These are phyloP conservation scores for Furcifer pardalis DNA, from an alignment of 2,797 vertebrate species.

Conservation along the genomic window DNA sequence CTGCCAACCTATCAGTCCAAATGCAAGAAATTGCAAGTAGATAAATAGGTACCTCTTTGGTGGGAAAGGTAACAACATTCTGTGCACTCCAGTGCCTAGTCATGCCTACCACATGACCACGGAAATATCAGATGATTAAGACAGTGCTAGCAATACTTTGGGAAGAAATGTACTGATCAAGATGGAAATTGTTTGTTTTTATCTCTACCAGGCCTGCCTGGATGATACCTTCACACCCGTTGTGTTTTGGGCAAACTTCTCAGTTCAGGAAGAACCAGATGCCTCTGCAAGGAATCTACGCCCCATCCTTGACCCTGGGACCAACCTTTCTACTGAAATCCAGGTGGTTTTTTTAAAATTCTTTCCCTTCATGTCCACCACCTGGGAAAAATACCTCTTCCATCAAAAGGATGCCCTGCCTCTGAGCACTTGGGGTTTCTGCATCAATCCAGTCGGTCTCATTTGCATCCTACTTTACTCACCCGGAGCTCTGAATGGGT, in stretches of 20 bases:
- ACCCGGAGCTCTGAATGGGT: neutral
- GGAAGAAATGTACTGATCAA: neutral
- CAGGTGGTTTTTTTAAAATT: neutral
- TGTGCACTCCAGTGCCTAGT: too few species aligned
- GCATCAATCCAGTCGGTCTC: neutral
- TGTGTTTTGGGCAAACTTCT: constrained; percentile 75
- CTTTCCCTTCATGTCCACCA: neutral
- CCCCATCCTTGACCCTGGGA: constrained; percentile 67
- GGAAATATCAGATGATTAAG: too few species aligned
- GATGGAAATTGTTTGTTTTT: neutral
- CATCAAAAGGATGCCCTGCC: neutral
- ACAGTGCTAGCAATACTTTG: neutral
- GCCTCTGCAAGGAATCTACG: constrained; percentile 37
- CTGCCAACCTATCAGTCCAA: too few species aligned
- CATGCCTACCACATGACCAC: too few species aligned
- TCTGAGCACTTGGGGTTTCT: neutral
- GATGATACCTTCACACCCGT: constrained; percentile 79
- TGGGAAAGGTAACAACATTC: too few species aligned
- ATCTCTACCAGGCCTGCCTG: constrained; percentile 64
- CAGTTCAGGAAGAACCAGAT: constrained; percentile 67
- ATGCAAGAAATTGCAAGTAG: too few species aligned
- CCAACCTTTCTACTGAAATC: neutral
- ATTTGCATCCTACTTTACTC: neutral
- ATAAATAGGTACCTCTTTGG: too few species aligned
- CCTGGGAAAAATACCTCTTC: neutral